phyloP scores from a whole-genome alignment of 2,113 vertebrate genomes.

The Microcebus jonahi region DNA sequence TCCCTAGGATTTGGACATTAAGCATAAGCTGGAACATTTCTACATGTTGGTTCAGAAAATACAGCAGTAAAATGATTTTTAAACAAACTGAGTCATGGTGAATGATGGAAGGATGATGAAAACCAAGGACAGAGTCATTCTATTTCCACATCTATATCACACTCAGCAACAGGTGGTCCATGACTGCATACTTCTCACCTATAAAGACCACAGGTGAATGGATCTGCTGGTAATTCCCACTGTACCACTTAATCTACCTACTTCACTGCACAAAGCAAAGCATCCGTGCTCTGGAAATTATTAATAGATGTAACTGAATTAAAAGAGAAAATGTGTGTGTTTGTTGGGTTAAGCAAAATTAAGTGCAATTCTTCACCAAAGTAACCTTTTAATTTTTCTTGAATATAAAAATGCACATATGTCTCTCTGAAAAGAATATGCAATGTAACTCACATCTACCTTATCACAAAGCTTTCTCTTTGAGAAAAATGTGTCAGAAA shows the following conservation, averaged over 20 bases:
- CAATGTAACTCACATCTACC: not conserved
- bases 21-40: not conserved
- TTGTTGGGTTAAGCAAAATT: not conserved
- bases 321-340: not conserved
- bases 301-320: not conserved
- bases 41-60: not conserved
- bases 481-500: not conserved
- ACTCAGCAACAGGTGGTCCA: not conserved
- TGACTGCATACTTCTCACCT: not conserved
- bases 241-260: not conserved
- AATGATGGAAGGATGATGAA: not conserved
- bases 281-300: not conserved
- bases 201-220: not conserved
- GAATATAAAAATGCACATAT: not conserved
- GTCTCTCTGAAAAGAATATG: not conserved
- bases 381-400: not conserved
- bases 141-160: not conserved
- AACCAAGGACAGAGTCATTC: not conserved
- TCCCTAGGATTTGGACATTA: not conserved
- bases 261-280: not conserved
- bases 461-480: not conserved
- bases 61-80: constrained; percentile 15
- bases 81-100: not conserved
- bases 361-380: constrained; percentile 10
- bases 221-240: not conserved